Evolutionary conservation across 2,888 invertebrate species (phyloP).

Genomic region (Leptinotarsa rubiginosa): DNA sequence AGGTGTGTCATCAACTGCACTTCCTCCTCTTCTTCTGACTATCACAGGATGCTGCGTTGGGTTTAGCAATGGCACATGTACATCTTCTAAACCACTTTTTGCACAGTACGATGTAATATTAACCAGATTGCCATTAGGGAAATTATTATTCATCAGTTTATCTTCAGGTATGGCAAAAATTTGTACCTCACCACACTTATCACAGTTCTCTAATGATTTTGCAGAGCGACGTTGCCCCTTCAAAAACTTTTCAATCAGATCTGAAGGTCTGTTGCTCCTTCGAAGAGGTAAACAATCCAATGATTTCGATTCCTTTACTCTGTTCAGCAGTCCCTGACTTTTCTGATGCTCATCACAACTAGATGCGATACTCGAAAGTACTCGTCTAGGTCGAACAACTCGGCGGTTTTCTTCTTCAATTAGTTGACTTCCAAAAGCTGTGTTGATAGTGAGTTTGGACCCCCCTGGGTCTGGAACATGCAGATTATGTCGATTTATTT

Average conservation of each 20-base stretch:
- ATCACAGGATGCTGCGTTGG: slow-evolving; percentile 54
- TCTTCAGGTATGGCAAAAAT: slow-evolving; percentile 66
- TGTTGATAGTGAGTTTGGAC: slow-evolving; percentile 68
- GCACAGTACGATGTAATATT: slow-evolving; percentile 54
- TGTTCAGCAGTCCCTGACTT: slow-evolving; percentile 60
- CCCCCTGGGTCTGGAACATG: slow-evolving; percentile 68
- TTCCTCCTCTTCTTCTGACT: slow-evolving; percentile 59
- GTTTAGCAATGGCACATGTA: slow-evolving; percentile 65
- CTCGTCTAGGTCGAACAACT: slow-evolving; percentile 64
- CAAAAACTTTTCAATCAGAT: slow-evolving; percentile 49
- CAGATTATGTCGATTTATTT: slow-evolving; percentile 67
- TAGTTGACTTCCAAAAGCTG: slow-evolving; percentile 63
- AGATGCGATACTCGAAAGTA: slow-evolving; percentile 76
- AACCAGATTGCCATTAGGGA: slow-evolving; percentile 69
- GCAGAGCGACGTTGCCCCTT: slow-evolving; percentile 56
- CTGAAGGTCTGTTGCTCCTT: slow-evolving; percentile 47
- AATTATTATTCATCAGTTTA: slow-evolving; percentile 69
- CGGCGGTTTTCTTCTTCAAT: slow-evolving; percentile 56
- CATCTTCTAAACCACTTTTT: slow-evolving; percentile 59
- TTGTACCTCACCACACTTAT: slow-evolving; percentile 63
- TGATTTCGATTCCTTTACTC: slow-evolving; percentile 74
- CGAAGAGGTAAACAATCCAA: slow-evolving; percentile 73
- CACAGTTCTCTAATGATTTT: slow-evolving; percentile 69
- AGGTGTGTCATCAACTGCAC: slow-evolving; percentile 61
- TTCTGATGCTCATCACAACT: slow-evolving; percentile 70